Evolutionary conservation across 2,797 vertebrate genomes (phyloP).

Genomic region (Knipowitschia caucasica): DNA sequence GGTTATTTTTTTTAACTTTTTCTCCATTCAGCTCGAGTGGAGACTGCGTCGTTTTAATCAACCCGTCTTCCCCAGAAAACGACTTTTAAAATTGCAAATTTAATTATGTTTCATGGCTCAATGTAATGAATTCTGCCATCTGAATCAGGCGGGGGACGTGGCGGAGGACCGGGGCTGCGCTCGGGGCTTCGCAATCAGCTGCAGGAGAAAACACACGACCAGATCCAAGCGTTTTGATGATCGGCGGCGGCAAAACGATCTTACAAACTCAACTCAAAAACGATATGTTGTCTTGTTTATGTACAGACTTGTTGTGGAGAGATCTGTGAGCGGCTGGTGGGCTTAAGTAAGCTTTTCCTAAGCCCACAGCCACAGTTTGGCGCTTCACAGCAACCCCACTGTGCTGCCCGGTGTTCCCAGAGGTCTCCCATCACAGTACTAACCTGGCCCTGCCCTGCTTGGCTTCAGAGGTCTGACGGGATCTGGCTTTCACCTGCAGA

Average conservation of each 20-base stretch:
- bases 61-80: conserved; percentile 1
- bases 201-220: background rate
- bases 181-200: conserved; percentile 8
- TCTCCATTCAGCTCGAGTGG: background rate
- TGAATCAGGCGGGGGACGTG: background rate
- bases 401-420: too few species aligned
- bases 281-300: too few species aligned
- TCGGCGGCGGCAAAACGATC: background rate
- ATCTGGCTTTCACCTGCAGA: too few species aligned
- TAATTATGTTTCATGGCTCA: conserved; percentile 11
- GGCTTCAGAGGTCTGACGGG: too few species aligned
- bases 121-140: conserved; percentile 5
- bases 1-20: background rate
- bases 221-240: background rate
- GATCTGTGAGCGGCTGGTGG: too few species aligned
- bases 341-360: too few species aligned
- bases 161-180: background rate
- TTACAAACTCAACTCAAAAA: background rate
- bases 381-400: too few species aligned
- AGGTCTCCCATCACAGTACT: too few species aligned
- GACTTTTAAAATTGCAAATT: conserved; percentile 11
- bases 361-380: too few species aligned
- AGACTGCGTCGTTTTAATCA: conserved; percentile 2
- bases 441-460: too few species aligned
- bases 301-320: too few species aligned